Percentiles rank a stretch among this genome's conserved stretches.
Evolutionary conservation across 37 sponge, comb jelly and placozoan species (phyloP).

Genomic region (Mnemiopsis leidyi): DNA sequence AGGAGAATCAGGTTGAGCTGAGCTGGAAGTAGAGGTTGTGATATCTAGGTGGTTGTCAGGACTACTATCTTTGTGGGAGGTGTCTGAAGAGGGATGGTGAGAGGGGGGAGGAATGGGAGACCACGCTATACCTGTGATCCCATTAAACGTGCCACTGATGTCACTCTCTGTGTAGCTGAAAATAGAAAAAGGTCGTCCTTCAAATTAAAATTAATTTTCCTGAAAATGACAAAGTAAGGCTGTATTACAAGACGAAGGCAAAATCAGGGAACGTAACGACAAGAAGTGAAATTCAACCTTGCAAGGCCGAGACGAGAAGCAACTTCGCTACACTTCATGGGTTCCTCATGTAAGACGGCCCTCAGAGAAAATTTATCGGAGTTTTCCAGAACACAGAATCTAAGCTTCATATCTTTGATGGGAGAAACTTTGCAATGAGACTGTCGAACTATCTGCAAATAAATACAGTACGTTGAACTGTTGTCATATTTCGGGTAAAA

Average conservation of each 20-base stretch:
- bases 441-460: too few species aligned
- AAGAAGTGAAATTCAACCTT: not conserved
- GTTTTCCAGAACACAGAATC: constrained; percentile 20
- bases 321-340: not conserved
- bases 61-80: not conserved
- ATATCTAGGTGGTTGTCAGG: not conserved
- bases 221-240: too few species aligned
- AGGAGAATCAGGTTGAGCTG: not conserved
- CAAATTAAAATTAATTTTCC: too few species aligned
- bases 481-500: too few species aligned
- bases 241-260: too few species aligned
- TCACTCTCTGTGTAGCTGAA: constrained; percentile 16
- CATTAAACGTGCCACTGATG: not conserved
- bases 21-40: not conserved
- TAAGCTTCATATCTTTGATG: not conserved
- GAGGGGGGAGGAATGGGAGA: not conserved
- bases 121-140: constrained; percentile 38
- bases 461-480: too few species aligned
- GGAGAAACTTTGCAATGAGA: too few species aligned
- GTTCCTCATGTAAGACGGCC: not conserved
- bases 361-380: not conserved
- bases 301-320: not conserved
- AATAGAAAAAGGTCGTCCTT: not conserved
- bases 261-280: too few species aligned
- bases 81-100: not conserved